These are phyloP conservation scores for Antheraea pernyi DNA, from an alignment of 1,140 invertebrate genomes.

Conservation along the genomic window DNA sequence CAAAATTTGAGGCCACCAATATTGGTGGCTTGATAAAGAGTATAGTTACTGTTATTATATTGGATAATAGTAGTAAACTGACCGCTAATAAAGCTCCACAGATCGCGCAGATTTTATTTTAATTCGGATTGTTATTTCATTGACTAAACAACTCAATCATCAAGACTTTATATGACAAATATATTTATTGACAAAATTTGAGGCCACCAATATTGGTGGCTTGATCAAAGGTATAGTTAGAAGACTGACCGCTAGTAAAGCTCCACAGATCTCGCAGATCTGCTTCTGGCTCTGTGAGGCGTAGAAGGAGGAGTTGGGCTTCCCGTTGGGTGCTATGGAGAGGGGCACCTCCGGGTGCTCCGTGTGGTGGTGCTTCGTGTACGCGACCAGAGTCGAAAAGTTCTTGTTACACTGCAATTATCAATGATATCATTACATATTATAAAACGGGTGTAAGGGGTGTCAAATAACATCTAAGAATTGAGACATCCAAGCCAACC, in stretches of 20 bases:
- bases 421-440: no score
- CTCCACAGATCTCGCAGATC: conserved; percentile 76
- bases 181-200: background rate
- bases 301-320: background rate
- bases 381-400: conserved; percentile 50
- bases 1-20: no score
- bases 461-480: no score
- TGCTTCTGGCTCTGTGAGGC: conserved; percentile 29
- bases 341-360: conserved; percentile 51
- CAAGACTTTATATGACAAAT: no score
- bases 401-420: conserved; percentile 66
- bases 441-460: no score
- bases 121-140: no score
- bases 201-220: no score
- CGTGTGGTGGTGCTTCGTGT: conserved; percentile 50
- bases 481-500: no score
- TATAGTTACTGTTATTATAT: no score
- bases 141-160: no score
- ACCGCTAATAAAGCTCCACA: conserved; percentile 71
- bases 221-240: no score
- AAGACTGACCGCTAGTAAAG: conserved; percentile 50
- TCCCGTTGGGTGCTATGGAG: conserved; percentile 18
- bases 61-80: conserved; percentile 4
- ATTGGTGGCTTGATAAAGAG: no score
- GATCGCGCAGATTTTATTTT: conserved; percentile 61